Evolutionary conservation across 2,888 invertebrate genomes (phyloP).

Genomic region (Parapristionchus giblindavisi): DNA sequence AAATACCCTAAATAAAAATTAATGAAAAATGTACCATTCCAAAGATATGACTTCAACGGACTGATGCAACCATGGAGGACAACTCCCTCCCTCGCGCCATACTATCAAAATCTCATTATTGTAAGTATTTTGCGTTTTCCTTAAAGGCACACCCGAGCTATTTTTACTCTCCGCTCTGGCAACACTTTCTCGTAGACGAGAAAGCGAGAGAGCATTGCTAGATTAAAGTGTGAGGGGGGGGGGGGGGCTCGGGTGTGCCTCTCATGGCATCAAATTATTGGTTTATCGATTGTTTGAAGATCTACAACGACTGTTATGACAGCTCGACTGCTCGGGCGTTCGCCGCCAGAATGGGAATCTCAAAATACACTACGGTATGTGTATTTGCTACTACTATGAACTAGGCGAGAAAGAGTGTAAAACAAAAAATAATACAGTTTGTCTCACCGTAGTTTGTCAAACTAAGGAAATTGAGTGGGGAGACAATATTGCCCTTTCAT

Average conservation of each 20-base stretch:
- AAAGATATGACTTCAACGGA: conserved; percentile 18
- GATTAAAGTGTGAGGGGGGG: too few species aligned
- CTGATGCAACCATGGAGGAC: not conserved
- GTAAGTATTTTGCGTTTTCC: not conserved
- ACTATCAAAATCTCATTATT: not conserved
- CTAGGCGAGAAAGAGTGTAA: too few species aligned
- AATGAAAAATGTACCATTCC: too few species aligned
- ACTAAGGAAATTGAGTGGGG: too few species aligned
- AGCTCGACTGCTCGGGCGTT: not conserved
- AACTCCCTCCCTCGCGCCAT: not conserved
- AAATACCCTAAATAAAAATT: too few species aligned
- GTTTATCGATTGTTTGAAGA: not conserved
- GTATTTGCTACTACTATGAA: not conserved
- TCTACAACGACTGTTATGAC: conserved; percentile 12
- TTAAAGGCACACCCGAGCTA: too few species aligned
- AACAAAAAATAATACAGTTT: too few species aligned
- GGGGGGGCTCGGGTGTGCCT: too few species aligned
- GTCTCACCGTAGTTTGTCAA: too few species aligned
- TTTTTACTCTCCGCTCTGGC: not conserved
- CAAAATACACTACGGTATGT: not conserved
- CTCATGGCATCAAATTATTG: not conserved
- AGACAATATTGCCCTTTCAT: too few species aligned
- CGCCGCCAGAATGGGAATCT: not conserved
- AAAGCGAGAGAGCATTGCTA: too few species aligned
- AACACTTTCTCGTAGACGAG: not conserved